These are phyloP conservation scores for Megaceryle torquata DNA, from an alignment of 2,113 vertebrate species.

Conservation along the genomic window DNA sequence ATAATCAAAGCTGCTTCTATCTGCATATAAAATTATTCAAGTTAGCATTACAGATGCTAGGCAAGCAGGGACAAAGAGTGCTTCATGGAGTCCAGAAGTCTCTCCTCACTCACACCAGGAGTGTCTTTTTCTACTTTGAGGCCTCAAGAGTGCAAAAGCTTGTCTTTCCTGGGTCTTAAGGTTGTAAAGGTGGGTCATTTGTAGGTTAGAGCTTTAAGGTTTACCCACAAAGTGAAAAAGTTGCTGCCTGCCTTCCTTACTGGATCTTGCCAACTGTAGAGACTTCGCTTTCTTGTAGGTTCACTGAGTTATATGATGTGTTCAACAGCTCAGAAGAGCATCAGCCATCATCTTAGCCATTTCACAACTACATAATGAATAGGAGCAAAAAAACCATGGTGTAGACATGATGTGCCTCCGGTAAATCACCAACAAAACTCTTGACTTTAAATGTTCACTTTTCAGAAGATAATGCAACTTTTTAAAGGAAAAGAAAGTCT, in stretches of 20 bases:
- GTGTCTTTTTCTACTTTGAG: neutral
- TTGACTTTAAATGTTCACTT: neutral
- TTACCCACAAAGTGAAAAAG: neutral
- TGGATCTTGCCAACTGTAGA: neutral
- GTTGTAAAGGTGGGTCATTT: neutral
- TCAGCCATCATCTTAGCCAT: neutral
- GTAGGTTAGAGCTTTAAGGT: neutral
- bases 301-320: neutral
- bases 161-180: neutral
- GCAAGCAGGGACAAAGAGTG: neutral
- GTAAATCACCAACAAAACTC: neutral
- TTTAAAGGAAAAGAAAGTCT: neutral
- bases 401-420: neutral
- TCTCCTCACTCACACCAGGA: neutral
- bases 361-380: neutral
- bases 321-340: neutral
- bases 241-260: neutral
- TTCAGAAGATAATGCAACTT: neutral
- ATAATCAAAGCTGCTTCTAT: neutral
- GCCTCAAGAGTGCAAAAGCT: neutral
- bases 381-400: neutral
- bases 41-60: neutral
- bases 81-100: neutral
- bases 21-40: neutral
- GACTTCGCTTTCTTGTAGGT: neutral